Base-by-base conservation (phyloP, 2,797 vertebrate species). In the Chaunax sp. region DNA sequence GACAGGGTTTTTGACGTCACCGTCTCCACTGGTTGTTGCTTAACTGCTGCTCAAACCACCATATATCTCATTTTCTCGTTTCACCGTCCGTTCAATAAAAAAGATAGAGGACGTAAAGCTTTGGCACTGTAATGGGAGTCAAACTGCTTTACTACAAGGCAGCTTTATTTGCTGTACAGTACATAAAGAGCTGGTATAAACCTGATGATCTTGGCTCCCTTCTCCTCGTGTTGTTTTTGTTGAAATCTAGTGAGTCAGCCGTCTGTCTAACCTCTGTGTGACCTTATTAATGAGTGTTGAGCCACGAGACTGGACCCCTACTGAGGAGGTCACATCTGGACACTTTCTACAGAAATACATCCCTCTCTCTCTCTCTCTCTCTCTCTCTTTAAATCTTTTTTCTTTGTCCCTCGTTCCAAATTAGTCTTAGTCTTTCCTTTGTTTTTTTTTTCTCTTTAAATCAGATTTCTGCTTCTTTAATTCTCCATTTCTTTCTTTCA, bases 231-330 rank as follows among this genome's bases (percentile, higher is more conserved):
- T 86, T 85, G 77, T 83, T 80, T 74, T 55, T 50, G 71, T 77
- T 61, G 74, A 89, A 82, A 84, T 83, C 82, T 74, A 84, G 75
- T 78, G 88, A 89, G 85, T 90, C 87, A 86, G 87, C 89, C 89
- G 87, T 83, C 87, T 88, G 87, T 88, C 84, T 87, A 79, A 89
- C 87, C 89, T 91, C 81, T 69, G 77, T 19, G 69, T 71, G 85
- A 89, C 89, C 88, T 90, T 88, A 86, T 90, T 91, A 90, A 91
- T 90, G 89, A 90, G 87, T 83, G 89, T 87, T 87, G 82, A 84
- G 85, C 86, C 83, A 83, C 41, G 68, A 85, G 86, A 86, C 80
- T 18, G 78, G 86, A 85, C 86, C 82, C 84, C 87, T 84, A 79
- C 78, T 72, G 88, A 82, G 80, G 85, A 89, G 89, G 87, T 89